Conservation (phyloP, 2,888 invertebrate genomes). For the Ectemnius continuus region DNA sequence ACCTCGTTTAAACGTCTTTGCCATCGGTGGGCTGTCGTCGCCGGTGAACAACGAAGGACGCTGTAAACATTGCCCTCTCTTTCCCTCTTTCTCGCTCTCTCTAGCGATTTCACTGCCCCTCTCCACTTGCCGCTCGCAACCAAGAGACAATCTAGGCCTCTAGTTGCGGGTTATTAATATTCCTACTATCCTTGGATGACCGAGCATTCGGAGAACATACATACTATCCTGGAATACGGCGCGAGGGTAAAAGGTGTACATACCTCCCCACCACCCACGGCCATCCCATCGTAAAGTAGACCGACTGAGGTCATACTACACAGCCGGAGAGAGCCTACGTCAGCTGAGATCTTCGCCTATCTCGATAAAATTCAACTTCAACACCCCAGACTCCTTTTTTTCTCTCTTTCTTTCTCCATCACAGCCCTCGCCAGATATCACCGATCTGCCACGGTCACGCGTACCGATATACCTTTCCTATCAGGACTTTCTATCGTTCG, state of each 20-base stretch:
- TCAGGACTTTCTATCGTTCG: too few species aligned
- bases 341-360: slow-evolving; percentile 55
- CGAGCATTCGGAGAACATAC: slow-evolving; percentile 28
- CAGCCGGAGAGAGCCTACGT: slow-evolving; percentile 52
- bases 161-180: slow-evolving; percentile 37
- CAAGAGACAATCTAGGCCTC: slow-evolving; percentile 20
- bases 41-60: slow-evolving; percentile 24
- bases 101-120: slow-evolving; percentile 10
- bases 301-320: slow-evolving; percentile 53
- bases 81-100: slow-evolving; percentile 1
- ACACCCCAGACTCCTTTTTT: slow-evolving; percentile 12
- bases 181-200: slow-evolving; percentile 44
- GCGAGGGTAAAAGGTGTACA: slow-evolving; percentile 49
- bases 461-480: too few species aligned
- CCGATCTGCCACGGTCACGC: too few species aligned
- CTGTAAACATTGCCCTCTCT: neutral
- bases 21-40: neutral
- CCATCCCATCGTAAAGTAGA: slow-evolving; percentile 54
- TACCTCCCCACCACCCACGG: slow-evolving; percentile 31
- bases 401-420: neutral
- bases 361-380: slow-evolving; percentile 39
- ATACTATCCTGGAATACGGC: slow-evolving; percentile 9
- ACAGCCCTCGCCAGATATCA: too few species aligned
- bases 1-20: slow-evolving; percentile 19
- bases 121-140: neutral